Base-by-base conservation (phyloP, 2,113 vertebrate species). In the Etia nguti region DNA sequence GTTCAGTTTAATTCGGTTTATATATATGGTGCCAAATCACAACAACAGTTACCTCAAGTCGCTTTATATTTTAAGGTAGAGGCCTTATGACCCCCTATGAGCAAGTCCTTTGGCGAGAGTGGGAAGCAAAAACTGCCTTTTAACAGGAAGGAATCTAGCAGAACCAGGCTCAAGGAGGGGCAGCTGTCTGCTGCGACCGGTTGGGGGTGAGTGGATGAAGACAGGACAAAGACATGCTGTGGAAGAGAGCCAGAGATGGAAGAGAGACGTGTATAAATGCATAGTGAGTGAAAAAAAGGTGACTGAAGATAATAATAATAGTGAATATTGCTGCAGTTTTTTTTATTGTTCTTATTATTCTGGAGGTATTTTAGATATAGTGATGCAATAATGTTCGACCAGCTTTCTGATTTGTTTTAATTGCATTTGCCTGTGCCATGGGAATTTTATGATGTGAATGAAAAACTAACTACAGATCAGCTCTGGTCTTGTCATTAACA, bases 51-150 rank as follows among this genome's bases (percentile, higher is more conserved):
- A 13, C 20, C 60, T 22, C 34, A 65, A 65, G 2, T 65, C 2
- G 6, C 60, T 65, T 65, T 65, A 13, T 1, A 65, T 13, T 65
- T n/a, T 13, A 65, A 12, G 20, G 1, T 65, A 38, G 18, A 65
- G 18, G 2, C 4, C 1, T 65, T 65, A 22, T 13, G 60, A 22
- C 2, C 34, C 0, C 60, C 0, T 0, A 65, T 0, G 18, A 8
- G 20, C 6, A 5, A 65, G 38, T 65, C n/a, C 34, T 65, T 65
- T 65, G 34, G 60, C 10, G 0, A 62, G 5, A 62, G 59, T 62
- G 59, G 29, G 29, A 34, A 62, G 59, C 3, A 62, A 62, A 34
- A 62, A 34, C 59, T 6, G 29, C 59, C 29, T 11, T 62, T 62
- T 20, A 62, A 34, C 29, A 62, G 59, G 59, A 62, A 62, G 29